These are phyloP conservation scores for Drosophila flavopinicola DNA, from an alignment of 2,888 invertebrate species.

Conservation along the genomic window DNA sequence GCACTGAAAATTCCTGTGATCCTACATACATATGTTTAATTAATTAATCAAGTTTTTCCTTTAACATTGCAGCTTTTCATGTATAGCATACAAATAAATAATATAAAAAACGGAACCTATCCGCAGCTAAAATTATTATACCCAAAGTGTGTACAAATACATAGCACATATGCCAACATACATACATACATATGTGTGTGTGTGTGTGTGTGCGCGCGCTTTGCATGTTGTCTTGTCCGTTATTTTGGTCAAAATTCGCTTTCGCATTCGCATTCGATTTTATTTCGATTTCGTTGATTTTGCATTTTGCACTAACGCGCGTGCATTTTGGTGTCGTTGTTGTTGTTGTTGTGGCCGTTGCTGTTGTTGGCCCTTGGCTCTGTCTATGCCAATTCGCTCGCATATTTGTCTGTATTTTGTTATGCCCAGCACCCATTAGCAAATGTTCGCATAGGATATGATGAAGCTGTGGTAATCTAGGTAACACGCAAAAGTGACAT, in stretches of 20 bases:
- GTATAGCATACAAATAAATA: not conserved
- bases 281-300: constrained; percentile 24
- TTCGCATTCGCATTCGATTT: constrained; percentile 15
- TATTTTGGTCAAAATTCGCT: constrained; percentile 28
- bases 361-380: constrained; percentile 9
- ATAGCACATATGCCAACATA: not conserved
- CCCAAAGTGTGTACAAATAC: not conserved
- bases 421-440: too few relatives aligned
- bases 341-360: constrained; percentile 1
- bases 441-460: too few relatives aligned
- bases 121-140: not conserved
- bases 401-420: too few relatives aligned
- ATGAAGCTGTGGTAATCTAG: too few relatives aligned
- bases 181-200: not conserved
- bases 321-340: constrained; percentile 24
- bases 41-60: not conserved
- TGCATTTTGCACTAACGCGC: constrained; percentile 33
- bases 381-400: too few relatives aligned
- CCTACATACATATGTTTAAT: too few relatives aligned
- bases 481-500: too few relatives aligned
- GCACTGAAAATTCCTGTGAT: too few relatives aligned
- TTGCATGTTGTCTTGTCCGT: constrained; percentile 1
- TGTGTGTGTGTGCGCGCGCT: not conserved
- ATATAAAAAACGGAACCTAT: not conserved
- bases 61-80: not conserved